These are phyloP conservation scores for Coreoperca whiteheadi DNA, from an alignment of 2,113 vertebrate species.

Conservation along the genomic window DNA sequence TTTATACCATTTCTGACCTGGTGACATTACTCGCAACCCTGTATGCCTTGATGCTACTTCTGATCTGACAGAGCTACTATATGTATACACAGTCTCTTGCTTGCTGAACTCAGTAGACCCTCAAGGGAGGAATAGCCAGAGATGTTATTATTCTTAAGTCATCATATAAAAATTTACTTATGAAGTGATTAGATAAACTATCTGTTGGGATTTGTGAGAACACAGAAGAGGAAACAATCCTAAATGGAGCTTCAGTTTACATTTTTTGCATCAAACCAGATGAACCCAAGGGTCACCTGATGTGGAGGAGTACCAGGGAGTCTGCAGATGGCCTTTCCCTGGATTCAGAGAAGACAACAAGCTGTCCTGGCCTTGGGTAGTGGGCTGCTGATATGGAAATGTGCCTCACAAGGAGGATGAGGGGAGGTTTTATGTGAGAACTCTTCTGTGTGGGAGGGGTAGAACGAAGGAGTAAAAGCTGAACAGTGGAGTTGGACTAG, in stretches of 20 bases:
- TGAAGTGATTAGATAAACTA: constrained; percentile 63
- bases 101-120: constrained; percentile 37
- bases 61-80: constrained; percentile 34
- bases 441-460: constrained; percentile 46
- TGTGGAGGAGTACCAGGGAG: constrained; percentile 17
- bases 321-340: constrained; percentile 25
- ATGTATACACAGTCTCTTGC: constrained; percentile 39
- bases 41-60: constrained; percentile 12
- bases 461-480: constrained; percentile 36
- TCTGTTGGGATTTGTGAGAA: constrained; percentile 43
- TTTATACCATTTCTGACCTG: constrained; percentile 57
- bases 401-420: constrained; percentile 30
- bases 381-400: constrained; percentile 55
- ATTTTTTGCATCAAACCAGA: constrained; percentile 49
- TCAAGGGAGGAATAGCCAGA: constrained; percentile 39
- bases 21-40: constrained; percentile 54
- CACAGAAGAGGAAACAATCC: constrained; percentile 28
- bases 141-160: constrained; percentile 53
- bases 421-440: constrained; percentile 11
- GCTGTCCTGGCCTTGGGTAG: constrained; percentile 36
- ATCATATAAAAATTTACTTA: constrained; percentile 43
- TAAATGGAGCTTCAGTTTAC: constrained; percentile 43
- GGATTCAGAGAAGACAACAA: constrained; percentile 36
- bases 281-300: constrained; percentile 55
- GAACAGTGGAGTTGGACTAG: constrained; percentile 11